Conservation (phyloP, 2,888 invertebrate genomes). For the Slavum lentiscoides region DNA sequence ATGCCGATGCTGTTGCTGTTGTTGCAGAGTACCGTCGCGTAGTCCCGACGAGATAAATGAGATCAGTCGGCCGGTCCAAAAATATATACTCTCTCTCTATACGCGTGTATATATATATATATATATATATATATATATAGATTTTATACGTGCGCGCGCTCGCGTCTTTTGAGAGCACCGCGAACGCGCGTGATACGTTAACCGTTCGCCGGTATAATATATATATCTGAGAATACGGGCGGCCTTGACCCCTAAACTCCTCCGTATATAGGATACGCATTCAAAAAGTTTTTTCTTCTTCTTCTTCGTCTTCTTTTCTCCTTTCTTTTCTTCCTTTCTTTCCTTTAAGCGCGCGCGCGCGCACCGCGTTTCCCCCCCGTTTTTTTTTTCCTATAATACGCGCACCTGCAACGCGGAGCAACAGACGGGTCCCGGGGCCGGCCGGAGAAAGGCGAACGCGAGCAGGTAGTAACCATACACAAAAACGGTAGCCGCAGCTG, state of each 20-base stretch:
- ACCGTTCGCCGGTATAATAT: slow-evolving; percentile 51
- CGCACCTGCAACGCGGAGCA: too few species aligned
- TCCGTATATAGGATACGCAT: slow-evolving; percentile 17
- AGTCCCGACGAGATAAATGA: slow-evolving; percentile 33
- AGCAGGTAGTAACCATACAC: background rate
- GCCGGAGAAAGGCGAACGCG: slow-evolving; percentile 13
- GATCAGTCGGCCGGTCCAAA: slow-evolving; percentile 51
- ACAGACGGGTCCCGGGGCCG: too few species aligned
- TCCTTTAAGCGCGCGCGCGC: background rate
- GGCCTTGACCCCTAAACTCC: slow-evolving; percentile 51
- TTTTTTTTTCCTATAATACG: too few species aligned
- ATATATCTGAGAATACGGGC: slow-evolving; percentile 7
- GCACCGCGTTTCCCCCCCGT: background rate
- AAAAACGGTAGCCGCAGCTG: slow-evolving; percentile 43
- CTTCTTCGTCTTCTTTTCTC: background rate
- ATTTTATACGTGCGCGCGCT: too few species aligned
- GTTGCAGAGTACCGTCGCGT: slow-evolving; percentile 25
- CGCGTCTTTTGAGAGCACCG: slow-evolving; percentile 40
- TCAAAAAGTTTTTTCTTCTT: slow-evolving; percentile 25
- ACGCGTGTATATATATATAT: background rate
- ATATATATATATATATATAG: too few species aligned
- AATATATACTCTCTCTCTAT: slow-evolving; percentile 25
- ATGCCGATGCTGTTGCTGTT: background rate
- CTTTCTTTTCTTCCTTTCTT: background rate
- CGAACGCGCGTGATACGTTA: slow-evolving; percentile 39